Percentiles rank a stretch among this genome's conserved stretches.
These are phyloP conservation scores for Marasmarcha lunaedactyla DNA, from an alignment of 2,888 invertebrate species.

Conservation along the genomic window DNA sequence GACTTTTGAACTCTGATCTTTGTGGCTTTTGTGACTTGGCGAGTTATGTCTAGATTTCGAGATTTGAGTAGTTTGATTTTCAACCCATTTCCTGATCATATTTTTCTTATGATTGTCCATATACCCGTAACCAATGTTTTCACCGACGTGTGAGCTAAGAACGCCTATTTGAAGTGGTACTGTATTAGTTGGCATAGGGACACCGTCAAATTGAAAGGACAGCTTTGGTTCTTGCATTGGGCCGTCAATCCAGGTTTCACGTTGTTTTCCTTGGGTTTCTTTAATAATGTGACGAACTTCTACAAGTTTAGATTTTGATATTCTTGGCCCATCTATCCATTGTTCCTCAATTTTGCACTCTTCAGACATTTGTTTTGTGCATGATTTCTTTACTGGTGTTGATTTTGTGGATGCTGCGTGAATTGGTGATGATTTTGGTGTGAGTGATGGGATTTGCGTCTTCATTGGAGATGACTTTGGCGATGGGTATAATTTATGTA, in stretches of 20 bases:
- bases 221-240: constrained; percentile 78
- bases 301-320: constrained; percentile 84
- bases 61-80: constrained; percentile 88
- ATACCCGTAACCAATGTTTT: constrained; percentile 80
- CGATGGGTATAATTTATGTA: constrained; percentile 70
- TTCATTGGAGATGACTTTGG: constrained; percentile 71
- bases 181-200: constrained; percentile 64
- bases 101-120: constrained; percentile 94
- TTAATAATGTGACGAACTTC: constrained; percentile 85
- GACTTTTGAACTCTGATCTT: constrained; percentile 34
- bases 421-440: constrained; percentile 68
- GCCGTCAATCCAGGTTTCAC: constrained; percentile 96
- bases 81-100: constrained; percentile 94
- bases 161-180: constrained; percentile 50
- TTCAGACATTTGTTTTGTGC: constrained; percentile 50
- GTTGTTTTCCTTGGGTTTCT: constrained; percentile 82
- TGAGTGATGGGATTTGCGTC: constrained; percentile 41
- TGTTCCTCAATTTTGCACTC: constrained; percentile 83
- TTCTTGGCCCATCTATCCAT: constrained; percentile 96
- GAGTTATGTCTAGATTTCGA: constrained; percentile 74
- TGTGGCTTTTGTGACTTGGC: constrained; percentile 46
- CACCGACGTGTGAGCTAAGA: constrained; percentile 53
- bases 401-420: constrained; percentile 61
- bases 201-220: constrained; percentile 54
- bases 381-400: constrained; percentile 59